Evolutionary conservation across 1,140 invertebrate genomes (phyloP).

Genomic region (Drosophila chauvacae): DNA sequence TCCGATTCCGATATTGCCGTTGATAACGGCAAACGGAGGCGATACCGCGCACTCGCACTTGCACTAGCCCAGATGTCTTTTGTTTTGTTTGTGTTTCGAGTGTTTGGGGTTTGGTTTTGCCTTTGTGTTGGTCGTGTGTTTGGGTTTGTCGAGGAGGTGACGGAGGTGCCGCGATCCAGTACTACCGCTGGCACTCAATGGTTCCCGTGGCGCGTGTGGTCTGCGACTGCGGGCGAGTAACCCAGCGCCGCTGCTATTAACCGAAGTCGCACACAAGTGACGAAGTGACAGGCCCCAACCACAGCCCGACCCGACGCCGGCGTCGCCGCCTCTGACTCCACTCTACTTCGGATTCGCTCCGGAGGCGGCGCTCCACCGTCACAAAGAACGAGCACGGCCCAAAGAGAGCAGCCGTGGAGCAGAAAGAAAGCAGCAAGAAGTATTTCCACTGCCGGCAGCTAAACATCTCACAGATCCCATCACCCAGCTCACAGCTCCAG

Average conservation of each 20-base stretch:
- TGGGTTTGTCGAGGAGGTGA: conserved; percentile 5
- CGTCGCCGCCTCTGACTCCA: conserved; percentile 51
- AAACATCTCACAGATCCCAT: conserved; percentile 4
- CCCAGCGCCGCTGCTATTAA: conserved; percentile 61
- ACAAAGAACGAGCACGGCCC: conserved; percentile 73
- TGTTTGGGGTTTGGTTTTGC: conserved; percentile 7
- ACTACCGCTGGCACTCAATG: conserved; percentile 28
- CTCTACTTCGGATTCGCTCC: conserved; percentile 25
- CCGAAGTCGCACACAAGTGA: conserved; percentile 42
- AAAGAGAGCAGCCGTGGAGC: conserved; percentile 33
- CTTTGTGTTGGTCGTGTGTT: conserved; percentile 15
- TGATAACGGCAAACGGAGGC: conserved; percentile 27
- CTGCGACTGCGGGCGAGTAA: conserved; percentile 58
- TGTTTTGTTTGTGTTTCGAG: conserved; percentile 33
- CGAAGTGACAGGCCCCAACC: conserved; percentile 21
- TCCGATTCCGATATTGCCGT: conserved; percentile 31
- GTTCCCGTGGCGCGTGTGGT: conserved; percentile 57
- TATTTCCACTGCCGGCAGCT: conserved; percentile 53
- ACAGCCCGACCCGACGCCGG: conserved; percentile 16
- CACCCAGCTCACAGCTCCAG: conserved; percentile 27
- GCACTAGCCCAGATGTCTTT: conserved; percentile 24
- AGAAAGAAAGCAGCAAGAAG: conserved; percentile 68
- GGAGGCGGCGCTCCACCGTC: conserved; percentile 19
- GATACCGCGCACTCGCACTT: conserved; percentile 28
- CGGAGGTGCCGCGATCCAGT: conserved; percentile 3